phyloP scores from a whole-genome alignment of 2,113 vertebrate species.

The Patagioenas fasciata region DNA sequence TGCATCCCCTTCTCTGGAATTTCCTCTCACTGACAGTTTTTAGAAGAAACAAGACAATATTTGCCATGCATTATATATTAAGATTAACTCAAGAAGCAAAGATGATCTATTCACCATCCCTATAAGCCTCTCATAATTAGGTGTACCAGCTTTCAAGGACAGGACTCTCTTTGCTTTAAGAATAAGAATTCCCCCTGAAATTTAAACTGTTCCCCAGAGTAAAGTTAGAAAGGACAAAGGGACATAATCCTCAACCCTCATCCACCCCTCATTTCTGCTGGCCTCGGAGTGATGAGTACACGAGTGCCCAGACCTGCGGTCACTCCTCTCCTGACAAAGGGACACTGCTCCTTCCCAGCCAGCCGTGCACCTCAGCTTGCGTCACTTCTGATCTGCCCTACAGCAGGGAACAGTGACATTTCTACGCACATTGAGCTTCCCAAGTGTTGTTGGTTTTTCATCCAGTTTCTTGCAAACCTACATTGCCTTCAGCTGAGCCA shows the following conservation, averaged over 20 bases:
- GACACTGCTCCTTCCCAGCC: neutral
- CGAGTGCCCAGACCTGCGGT: neutral
- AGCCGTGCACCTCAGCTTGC: neutral
- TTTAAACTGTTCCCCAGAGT: neutral
- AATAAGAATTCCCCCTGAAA: neutral
- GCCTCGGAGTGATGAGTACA: neutral
- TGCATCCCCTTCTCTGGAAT: conserved; percentile 44
- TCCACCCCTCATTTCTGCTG: neutral
- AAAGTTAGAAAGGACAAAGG: neutral
- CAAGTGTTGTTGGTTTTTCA: neutral
- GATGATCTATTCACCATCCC: conserved; percentile 56
- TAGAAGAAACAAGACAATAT: conserved; percentile 67
- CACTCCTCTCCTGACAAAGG: neutral
- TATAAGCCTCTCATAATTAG: conserved; percentile 64
- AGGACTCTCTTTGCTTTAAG: neutral
- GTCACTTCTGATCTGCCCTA: neutral
- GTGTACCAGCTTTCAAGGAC: conserved; percentile 57
- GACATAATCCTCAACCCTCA: neutral
- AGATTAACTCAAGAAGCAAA: conserved; percentile 58
- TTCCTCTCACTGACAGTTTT: conserved; percentile 40
- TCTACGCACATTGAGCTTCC: neutral
- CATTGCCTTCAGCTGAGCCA: neutral
- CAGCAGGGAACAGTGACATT: neutral
- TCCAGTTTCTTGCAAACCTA: neutral
- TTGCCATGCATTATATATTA: conserved; percentile 62